Conservation (phyloP, 2,797 vertebrate species). For the Steatocranus sp. region DNA sequence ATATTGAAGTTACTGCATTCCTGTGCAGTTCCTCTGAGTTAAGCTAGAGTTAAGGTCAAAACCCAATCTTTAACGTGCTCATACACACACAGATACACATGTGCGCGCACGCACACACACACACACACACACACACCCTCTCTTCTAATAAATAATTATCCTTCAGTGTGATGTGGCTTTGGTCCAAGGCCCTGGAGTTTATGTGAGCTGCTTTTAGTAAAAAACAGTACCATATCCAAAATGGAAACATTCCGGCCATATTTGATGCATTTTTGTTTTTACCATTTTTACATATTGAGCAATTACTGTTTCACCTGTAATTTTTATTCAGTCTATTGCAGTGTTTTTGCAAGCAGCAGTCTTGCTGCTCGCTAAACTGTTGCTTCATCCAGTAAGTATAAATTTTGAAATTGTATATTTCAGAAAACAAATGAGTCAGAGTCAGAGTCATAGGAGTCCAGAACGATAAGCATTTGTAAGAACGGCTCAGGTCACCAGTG, state of each 20-base stretch:
- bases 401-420: conserved; percentile 5
- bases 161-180: conserved; percentile 59
- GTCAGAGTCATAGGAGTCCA: neutral
- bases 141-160: conserved; percentile 62
- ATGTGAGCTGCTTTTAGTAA: conserved; percentile 20
- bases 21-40: conserved; percentile 39
- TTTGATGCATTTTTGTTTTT: neutral
- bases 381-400: neutral
- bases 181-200: conserved; percentile 47
- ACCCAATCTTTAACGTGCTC: conserved; percentile 37
- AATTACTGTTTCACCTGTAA: neutral
- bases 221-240: conserved; percentile 13
- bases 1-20: conserved; percentile 53
- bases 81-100: neutral
- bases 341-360: neutral
- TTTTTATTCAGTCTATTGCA: neutral
- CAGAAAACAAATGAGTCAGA: conserved; percentile 16
- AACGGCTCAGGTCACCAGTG: neutral
- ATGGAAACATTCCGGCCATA: neutral
- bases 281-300: neutral
- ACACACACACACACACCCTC: conserved; percentile 16
- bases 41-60: conserved; percentile 51
- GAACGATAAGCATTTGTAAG: neutral
- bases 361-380: neutral
- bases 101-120: neutral